Percentiles rank a stretch among this genome's conserved stretches.
Conservation (phyloP, 2,888 invertebrate species). For the Drosophila stalkeri region DNA sequence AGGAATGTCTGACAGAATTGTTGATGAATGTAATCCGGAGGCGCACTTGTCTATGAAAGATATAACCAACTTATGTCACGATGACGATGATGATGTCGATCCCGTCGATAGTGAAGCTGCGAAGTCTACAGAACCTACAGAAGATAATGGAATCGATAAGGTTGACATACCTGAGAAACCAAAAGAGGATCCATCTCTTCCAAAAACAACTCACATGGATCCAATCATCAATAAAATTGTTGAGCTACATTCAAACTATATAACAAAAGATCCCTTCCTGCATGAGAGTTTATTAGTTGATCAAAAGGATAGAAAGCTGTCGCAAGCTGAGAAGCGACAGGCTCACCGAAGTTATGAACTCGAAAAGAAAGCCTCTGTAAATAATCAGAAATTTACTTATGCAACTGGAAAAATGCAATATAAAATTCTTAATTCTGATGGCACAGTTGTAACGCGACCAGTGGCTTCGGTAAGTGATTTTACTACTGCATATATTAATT, state of each 20-base stretch:
- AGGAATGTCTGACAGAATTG: slow-evolving; percentile 98
- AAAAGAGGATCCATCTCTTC: slow-evolving; percentile 38
- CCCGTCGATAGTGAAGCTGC: slow-evolving; percentile 84
- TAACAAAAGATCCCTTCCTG: slow-evolving; percentile 95
- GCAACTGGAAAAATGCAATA: slow-evolving; percentile 86
- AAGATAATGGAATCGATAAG: slow-evolving; percentile 14
- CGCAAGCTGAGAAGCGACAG: slow-evolving; percentile 95
- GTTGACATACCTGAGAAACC: slow-evolving; percentile 10
- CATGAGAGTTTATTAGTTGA: slow-evolving; percentile 98
- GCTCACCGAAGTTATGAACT: slow-evolving; percentile 96
- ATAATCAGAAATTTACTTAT: slow-evolving; percentile 87
- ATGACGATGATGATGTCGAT: slow-evolving; percentile 95
- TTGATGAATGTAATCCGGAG: slow-evolving; percentile 99
- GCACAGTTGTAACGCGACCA: slow-evolving; percentile 88
- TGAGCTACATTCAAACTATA: slow-evolving; percentile 87
- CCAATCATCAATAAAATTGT: slow-evolving; percentile 92
- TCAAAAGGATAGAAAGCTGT: slow-evolving; percentile 96
- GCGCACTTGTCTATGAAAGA: slow-evolving; percentile 96
- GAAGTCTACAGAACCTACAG: slow-evolving; percentile 32
- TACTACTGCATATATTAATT: not conserved
- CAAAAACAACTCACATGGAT: slow-evolving; percentile 88
- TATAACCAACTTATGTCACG: slow-evolving; percentile 94
- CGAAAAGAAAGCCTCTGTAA: slow-evolving; percentile 93
- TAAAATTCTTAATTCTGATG: slow-evolving; percentile 87
- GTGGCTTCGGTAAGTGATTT: slow-evolving; percentile 87